Evolutionary conservation across 2,797 vertebrate genomes (phyloP).

Genomic region (Leuciscus waleckii): DNA sequence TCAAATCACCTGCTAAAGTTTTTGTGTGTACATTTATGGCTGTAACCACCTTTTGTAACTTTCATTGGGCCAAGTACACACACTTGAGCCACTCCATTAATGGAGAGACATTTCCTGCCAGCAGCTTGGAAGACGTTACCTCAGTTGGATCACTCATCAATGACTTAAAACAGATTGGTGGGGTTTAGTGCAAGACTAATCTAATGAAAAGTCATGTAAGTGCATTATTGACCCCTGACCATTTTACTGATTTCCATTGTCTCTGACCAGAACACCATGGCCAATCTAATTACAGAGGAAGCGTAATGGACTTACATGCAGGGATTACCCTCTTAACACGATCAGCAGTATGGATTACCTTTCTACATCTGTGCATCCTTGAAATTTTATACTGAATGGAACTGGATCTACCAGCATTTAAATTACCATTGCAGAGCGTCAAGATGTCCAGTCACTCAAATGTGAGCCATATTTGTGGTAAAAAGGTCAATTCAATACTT

Average conservation of each 20-base stretch:
- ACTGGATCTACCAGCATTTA: constrained; percentile 58
- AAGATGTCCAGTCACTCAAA: background rate
- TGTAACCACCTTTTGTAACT: background rate
- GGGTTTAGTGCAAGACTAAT: constrained; percentile 58
- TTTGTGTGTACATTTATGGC: background rate
- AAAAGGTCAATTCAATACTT: constrained; percentile 17
- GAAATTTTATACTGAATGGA: constrained; percentile 65
- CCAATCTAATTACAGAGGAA: constrained; percentile 61
- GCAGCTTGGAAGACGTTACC: constrained; percentile 30
- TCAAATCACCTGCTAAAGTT: background rate
- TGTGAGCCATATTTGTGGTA: constrained; percentile 22
- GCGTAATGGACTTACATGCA: constrained; percentile 65
- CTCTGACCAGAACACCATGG: constrained; percentile 49
- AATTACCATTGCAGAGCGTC: constrained; percentile 47
- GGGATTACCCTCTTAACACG: constrained; percentile 68
- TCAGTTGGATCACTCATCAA: constrained; percentile 40
- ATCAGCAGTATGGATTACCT: constrained; percentile 68
- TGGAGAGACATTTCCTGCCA: constrained; percentile 17
- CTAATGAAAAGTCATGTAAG: constrained; percentile 56
- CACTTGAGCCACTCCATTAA: constrained; percentile 27
- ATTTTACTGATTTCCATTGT: constrained; percentile 55
- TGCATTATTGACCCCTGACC: constrained; percentile 57
- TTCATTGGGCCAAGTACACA: background rate
- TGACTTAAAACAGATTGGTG: constrained; percentile 51
- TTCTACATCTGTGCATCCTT: constrained; percentile 66